Percentiles rank a stretch among this genome's conserved stretches.
phyloP scores from a whole-genome alignment of 2,797 vertebrate genomes.

The Pogoniulus pusillus region DNA sequence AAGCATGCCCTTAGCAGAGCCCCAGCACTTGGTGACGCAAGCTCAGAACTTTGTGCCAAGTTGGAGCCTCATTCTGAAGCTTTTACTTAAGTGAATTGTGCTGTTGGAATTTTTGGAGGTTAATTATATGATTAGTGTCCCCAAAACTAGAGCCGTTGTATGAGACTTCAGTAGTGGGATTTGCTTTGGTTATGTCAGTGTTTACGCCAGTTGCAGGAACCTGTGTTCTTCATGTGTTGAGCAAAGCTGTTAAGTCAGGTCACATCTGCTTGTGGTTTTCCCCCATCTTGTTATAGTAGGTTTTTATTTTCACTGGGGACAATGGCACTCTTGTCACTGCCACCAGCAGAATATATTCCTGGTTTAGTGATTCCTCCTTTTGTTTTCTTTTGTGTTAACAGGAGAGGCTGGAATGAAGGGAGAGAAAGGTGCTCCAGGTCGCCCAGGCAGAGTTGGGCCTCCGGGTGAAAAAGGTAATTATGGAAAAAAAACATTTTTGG shows the following conservation, averaged over 20 bases:
- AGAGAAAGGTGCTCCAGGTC: slow-evolving; percentile 90
- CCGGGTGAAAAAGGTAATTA: slow-evolving; percentile 87
- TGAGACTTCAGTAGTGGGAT: not conserved
- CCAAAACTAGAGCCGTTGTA: not conserved
- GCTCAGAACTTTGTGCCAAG: not conserved
- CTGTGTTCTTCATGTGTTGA: not conserved
- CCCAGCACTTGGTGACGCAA: not conserved
- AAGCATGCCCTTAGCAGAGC: not conserved
- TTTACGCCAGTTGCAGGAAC: not conserved
- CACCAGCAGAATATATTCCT: not conserved
- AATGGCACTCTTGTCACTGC: not conserved
- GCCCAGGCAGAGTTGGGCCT: slow-evolving; percentile 93
- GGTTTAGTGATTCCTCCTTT: slow-evolving; percentile 6
- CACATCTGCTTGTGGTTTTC: not conserved
- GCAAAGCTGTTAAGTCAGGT: not conserved
- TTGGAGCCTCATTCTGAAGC: not conserved
- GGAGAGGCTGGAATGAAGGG: slow-evolving; percentile 94
- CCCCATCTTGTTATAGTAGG: not conserved
- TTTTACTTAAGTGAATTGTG: not conserved
- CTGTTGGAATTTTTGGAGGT: not conserved
- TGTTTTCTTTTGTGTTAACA: slow-evolving; percentile 60
- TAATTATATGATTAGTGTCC: not conserved
- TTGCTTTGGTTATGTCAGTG: not conserved
- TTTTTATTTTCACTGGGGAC: not conserved
- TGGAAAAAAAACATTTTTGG: not conserved